Evolutionary conservation across 2,888 invertebrate genomes (phyloP), one percentile per base, ranked within the genome.

Genomic region (Athalia cordata): DNA sequence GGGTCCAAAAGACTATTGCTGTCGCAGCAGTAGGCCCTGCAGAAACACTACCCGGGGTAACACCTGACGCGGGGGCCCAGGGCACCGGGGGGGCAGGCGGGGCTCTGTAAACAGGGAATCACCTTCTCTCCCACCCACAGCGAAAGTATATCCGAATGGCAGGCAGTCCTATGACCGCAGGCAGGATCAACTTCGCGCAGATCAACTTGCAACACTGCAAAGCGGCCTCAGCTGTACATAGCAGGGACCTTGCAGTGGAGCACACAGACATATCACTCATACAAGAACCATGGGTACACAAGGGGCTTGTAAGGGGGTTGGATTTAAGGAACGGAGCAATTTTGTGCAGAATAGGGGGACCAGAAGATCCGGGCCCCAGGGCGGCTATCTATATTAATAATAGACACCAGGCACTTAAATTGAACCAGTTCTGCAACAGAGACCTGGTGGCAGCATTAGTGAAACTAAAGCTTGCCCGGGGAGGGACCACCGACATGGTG

Each of bases 201-300:
- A 79, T 66, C 1, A 77, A 80, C 77, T 13, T 80, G 78, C 77
- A 78, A 29, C 80, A 81, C 15, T 78, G 76, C 75, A 79, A 67
- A 11, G 79, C 79, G 77, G 79, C 77, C 64, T 47, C 80, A 29
- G 79, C 79, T 52, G 3, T 80, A 1, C 49, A 66, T 1, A 70
- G 79, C 57, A 64, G 57, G 1, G 77, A 68, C 66, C 78, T 78
- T 4, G 77, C 78, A 50, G 15, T 47, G 70, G 50, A 47, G 80
- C 75, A 80, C 9, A 78, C 75, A 68, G 64, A 78, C 29, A 52
- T 52, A 52, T 67, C 67, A 29, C 11, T 52, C 67, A 52, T 67
- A 52, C 67, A 52, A 29, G 29, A 29, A 29, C 29, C 29, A 29
- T 29, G 29, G 29, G 29, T 29, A 29, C 29, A 29, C 29, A 29